Percentiles rank a stretch among this genome's conserved stretches.
These are phyloP conservation scores for Diacarnus erythraeanus DNA, from an alignment of 37 sponge, comb jelly and placozoan genomes.

Conservation along the genomic window DNA sequence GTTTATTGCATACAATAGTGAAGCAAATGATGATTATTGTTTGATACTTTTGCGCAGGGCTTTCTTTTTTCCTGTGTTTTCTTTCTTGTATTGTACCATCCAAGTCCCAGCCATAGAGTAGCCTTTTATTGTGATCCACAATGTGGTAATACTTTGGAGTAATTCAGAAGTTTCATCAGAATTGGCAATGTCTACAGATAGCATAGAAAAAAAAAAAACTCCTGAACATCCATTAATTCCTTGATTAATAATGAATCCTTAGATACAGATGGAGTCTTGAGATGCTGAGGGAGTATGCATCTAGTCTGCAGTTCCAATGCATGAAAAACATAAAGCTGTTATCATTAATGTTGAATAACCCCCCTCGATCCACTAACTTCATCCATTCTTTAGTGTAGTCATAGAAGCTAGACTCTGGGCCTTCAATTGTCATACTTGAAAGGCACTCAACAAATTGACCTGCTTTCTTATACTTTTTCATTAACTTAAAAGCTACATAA, in stretches of 20 bases:
- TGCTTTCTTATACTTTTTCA: conserved; percentile 6
- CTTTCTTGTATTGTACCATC: too few species aligned
- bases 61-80: too few species aligned
- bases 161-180: too few species aligned
- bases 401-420: conserved; percentile 11
- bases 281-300: background rate
- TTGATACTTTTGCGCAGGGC: too few species aligned
- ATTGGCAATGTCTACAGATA: too few species aligned
- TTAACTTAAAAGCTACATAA: conserved; percentile 25
- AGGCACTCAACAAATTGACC: conserved; percentile 36
- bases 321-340: background rate
- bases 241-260: background rate
- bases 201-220: too few species aligned
- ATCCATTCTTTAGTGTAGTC: conserved; percentile 37
- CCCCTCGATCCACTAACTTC: conserved; percentile 30
- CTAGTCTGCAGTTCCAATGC: background rate
- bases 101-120: too few species aligned
- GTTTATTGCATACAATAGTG: too few species aligned
- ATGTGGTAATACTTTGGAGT: too few species aligned
- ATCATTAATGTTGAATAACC: conserved; percentile 40
- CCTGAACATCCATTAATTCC: too few species aligned
- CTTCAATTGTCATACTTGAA: conserved; percentile 22
- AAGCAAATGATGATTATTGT: too few species aligned
- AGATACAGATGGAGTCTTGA: background rate
- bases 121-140: too few species aligned